Evolutionary conservation across 2,113 vertebrate species (phyloP), one percentile per base, ranked within the genome.

Genomic region (Parotia lawesii): DNA sequence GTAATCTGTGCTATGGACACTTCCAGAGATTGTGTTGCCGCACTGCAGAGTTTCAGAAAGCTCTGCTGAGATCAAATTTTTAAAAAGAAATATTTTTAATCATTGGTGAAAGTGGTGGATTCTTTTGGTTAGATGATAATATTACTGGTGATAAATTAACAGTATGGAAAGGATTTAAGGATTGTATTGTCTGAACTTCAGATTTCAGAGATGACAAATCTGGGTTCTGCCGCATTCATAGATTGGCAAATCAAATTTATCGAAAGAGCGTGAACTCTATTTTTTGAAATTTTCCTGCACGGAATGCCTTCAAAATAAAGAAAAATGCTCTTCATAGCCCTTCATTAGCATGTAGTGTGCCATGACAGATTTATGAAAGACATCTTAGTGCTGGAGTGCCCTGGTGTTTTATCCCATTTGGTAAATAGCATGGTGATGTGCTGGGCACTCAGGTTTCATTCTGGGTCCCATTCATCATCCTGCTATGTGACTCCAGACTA

Each of bases 321-420:
- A 95, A 89, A 91, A 92, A 93, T 93, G 78, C 69, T 83, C 64
- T 93, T 89, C 82, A 89, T 94, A 74, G 91, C 15, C 85, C 75
- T 94, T 94, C 82, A 74, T 95, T 91, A 95, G 85, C 93, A 87
- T 85, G 87, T 78, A 38, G 72, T 21, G 60, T 88, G 82, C 73
- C 79, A 56, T 66, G 90, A 58, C 91, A 90, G 92, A 84, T 95
- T 86, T 92, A 91, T 93, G 92, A 71, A 60, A 86, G 87, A 38
- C 7, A 10, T 71, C 75, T 94, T 53, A 3, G 76, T 74, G 93
- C 92, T 51, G 4, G 75, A 85, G 51, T 45, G 45, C 31, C 67
- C 77, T 23, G 69, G 79, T 85, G 69, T 92, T 91, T 87, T 85
- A 72, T 62, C 61, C 94, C 87, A 87, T 92, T 92, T 87, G 93